Conservation (phyloP, 1,140 invertebrate genomes). For the Brachionus paranguensis region DNA sequence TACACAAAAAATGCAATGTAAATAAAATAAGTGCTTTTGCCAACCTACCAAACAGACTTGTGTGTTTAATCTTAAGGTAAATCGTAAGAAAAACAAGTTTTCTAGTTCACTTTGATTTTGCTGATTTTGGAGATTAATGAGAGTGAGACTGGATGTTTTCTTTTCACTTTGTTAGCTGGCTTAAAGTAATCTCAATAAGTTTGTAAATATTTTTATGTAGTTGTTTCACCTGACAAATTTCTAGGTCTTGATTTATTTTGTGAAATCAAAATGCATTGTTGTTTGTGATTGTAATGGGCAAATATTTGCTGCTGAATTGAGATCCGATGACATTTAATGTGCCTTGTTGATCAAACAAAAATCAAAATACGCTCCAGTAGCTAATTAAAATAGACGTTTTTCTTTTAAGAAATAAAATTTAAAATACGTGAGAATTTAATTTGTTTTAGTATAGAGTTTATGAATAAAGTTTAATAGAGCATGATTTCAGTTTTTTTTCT, state of each 20-base stretch:
- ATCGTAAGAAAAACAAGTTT: background rate
- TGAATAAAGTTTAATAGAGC: background rate
- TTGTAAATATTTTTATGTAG: background rate
- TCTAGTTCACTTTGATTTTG: background rate
- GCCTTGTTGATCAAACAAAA: background rate
- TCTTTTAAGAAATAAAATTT: background rate
- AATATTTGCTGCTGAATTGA: background rate
- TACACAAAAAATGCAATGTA: background rate
- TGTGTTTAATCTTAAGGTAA: background rate
- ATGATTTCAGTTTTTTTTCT: background rate
- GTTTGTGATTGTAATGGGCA: background rate
- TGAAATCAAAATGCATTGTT: background rate
- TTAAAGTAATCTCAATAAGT: background rate
- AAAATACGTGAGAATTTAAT: background rate
- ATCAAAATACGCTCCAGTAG: background rate
- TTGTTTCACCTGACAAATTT: background rate
- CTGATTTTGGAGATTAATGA: background rate
- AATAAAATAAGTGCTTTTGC: background rate
- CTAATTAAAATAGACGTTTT: background rate
- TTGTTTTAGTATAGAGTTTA: background rate
- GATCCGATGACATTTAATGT: background rate
- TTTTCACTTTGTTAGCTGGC: background rate
- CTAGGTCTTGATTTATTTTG: background rate
- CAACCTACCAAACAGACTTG: background rate
- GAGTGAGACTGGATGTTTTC: background rate